Conservation (phyloP, 1,140 invertebrate genomes). For the Amyelois transitella region DNA sequence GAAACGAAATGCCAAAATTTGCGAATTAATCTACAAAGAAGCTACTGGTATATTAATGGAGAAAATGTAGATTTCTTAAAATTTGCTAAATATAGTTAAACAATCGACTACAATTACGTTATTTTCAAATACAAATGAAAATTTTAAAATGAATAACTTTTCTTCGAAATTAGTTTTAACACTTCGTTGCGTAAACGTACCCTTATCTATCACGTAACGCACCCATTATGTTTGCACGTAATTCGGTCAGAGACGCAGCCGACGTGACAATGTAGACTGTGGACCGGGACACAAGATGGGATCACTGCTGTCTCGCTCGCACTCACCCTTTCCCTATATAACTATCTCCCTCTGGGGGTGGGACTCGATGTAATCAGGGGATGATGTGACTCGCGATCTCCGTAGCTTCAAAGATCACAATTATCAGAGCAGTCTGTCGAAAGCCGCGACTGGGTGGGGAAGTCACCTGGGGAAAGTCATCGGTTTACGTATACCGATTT, state of each 20-base stretch:
- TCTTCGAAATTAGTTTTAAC: neutral
- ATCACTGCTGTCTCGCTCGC: constrained; percentile 45
- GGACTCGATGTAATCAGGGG: constrained; percentile 71
- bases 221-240: constrained; percentile 37
- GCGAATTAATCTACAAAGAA: too few species aligned
- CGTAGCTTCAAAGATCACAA: constrained; percentile 72
- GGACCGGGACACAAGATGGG: constrained; percentile 69
- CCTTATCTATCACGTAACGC: constrained; percentile 24
- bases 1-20: too few species aligned
- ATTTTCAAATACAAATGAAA: too few species aligned
- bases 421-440: constrained; percentile 72
- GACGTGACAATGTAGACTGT: constrained; percentile 71
- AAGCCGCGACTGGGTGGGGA: constrained; percentile 62
- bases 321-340: constrained; percentile 16
- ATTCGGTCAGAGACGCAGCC: constrained; percentile 53
- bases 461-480: constrained; percentile 58
- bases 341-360: constrained; percentile 57
- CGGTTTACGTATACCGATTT: constrained; percentile 16
- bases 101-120: too few species aligned
- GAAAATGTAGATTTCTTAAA: too few species aligned
- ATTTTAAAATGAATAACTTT: too few species aligned
- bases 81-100: too few species aligned
- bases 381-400: constrained; percentile 73
- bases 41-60: too few species aligned
- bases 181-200: constrained; percentile 6